phyloP scores from a whole-genome alignment of 2,888 invertebrate species.

The Carcina quercana region DNA sequence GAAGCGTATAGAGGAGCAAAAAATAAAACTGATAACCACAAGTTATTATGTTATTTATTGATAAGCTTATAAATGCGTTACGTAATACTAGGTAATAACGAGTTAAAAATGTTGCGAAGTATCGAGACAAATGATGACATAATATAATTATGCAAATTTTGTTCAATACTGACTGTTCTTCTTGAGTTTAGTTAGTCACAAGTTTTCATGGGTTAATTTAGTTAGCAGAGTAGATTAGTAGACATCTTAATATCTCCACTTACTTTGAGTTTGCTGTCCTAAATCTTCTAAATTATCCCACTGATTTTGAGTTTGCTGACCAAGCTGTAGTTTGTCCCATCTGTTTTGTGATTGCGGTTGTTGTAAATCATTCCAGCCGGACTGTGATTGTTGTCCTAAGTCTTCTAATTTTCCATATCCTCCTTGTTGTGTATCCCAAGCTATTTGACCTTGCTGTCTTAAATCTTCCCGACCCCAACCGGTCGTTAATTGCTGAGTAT shows the following conservation, averaged over 20 bases:
- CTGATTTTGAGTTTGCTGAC: conserved; percentile 27
- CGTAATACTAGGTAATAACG: no score
- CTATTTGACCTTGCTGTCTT: conserved; percentile 22
- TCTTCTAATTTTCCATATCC: conserved; percentile 18
- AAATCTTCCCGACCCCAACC: conserved; percentile 25
- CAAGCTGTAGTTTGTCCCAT: conserved; percentile 9
- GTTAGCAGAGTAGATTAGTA: conserved; percentile 24
- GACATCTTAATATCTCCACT: conserved; percentile 22
- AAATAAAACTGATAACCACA: no score
- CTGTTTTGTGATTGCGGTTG: conserved; percentile 25
- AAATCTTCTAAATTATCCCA: conserved; percentile 28
- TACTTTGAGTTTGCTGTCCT: conserved; percentile 32
- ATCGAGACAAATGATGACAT: neutral
- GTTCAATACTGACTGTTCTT: neutral
- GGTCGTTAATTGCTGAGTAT: conserved; percentile 14
- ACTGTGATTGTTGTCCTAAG: conserved; percentile 28
- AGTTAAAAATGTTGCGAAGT: no score
- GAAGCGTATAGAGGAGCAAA: no score
- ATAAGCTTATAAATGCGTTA: no score
- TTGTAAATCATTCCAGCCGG: conserved; percentile 19
- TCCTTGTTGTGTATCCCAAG: conserved; percentile 10
- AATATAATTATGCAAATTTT: neutral
- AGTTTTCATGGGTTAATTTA: conserved; percentile 16
- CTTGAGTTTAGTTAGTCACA: neutral
- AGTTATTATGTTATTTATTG: no score